phyloP scores from a whole-genome alignment of 2,888 invertebrate species.

The Peribatodes rhomboidaria region DNA sequence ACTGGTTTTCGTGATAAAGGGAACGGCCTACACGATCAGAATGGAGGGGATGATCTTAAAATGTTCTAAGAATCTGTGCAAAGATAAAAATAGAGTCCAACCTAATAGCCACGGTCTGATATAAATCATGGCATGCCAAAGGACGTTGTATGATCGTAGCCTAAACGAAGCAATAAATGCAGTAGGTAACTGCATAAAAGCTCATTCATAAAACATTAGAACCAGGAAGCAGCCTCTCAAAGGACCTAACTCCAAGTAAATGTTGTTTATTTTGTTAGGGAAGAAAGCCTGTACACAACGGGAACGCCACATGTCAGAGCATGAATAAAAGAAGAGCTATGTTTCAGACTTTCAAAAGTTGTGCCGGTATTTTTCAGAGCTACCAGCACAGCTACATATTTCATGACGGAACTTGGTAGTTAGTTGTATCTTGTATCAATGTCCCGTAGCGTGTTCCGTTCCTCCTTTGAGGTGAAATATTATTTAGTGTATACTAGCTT shows the following conservation, averaged over 20 bases:
- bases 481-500: too few species aligned
- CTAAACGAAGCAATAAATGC: slow-evolving; percentile 50
- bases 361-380: slow-evolving; percentile 77
- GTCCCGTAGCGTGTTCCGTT: slow-evolving; percentile 48
- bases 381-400: slow-evolving; percentile 63
- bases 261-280: slow-evolving; percentile 85
- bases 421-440: slow-evolving; percentile 61
- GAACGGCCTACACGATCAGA: slow-evolving; percentile 78
- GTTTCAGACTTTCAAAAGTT: slow-evolving; percentile 84
- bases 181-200: slow-evolving; percentile 71
- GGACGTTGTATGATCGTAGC: slow-evolving; percentile 16
- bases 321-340: slow-evolving; percentile 85
- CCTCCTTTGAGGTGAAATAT: slow-evolving; percentile 22
- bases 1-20: slow-evolving; percentile 80
- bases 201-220: slow-evolving; percentile 84
- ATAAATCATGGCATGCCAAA: slow-evolving; percentile 3
- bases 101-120: slow-evolving; percentile 3
- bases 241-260: slow-evolving; percentile 83
- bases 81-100: slow-evolving; percentile 56
- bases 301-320: slow-evolving; percentile 83
- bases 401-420: slow-evolving; percentile 66
- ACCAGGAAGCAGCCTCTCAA: slow-evolving; percentile 75
- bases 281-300: slow-evolving; percentile 83
- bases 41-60: slow-evolving; percentile 84
- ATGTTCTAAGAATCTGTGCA: slow-evolving; percentile 68